Evolutionary conservation across 2,888 invertebrate genomes (phyloP), one percentile per base, ranked within the genome.

Genomic region (Pecten maximus): DNA sequence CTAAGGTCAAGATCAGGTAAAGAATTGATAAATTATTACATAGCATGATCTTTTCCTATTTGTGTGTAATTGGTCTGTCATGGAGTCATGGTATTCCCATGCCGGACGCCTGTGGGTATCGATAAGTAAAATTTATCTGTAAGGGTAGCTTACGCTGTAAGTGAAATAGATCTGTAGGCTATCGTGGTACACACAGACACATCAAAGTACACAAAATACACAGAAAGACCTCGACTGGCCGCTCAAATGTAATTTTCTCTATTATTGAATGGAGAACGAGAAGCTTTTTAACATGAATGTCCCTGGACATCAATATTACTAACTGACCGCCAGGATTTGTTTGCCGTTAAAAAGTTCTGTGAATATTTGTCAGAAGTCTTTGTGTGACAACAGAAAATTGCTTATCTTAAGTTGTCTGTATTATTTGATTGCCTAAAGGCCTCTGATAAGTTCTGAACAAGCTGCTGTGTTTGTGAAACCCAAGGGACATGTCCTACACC

Each of bases 271-370:
- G 35, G 35, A 74, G 28, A 28, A 35, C 35, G 74, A 74, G 74
- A 74, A 35, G 74, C 28, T 74, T 74, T 60, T 74, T 74, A 74
- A 74, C 35, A 74, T 28, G 74, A 74, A 28, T 12, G 74, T 74
- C 74, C 74, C 74, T 74, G 28, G 74, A 74, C 74, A 74, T 28
- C 35, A 74, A 74, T 74, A 74, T 74, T 28, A 74, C 28, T 74
- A 74, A 74, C 74, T 74, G 74, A 74, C 74, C 74, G 10, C 74
- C 28, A 74, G 35, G 74, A 74, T 74, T 74, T 74, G 74, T 74
- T 74, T 74, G 28, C 74, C 23, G 74, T 35, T 35, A 28, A 74
- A 74, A 74, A 44, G 6, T 74, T 74, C 74, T 74, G 74, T 74
- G 74, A 74, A 60, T 60, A 60, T 60, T n/a, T 16, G 28, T 74